A percentile compares a stretch with the other conserved stretches of the same genome.
These are phyloP conservation scores for Cyaniris semiargus DNA, from an alignment of 2,888 invertebrate genomes.

Conservation along the genomic window DNA sequence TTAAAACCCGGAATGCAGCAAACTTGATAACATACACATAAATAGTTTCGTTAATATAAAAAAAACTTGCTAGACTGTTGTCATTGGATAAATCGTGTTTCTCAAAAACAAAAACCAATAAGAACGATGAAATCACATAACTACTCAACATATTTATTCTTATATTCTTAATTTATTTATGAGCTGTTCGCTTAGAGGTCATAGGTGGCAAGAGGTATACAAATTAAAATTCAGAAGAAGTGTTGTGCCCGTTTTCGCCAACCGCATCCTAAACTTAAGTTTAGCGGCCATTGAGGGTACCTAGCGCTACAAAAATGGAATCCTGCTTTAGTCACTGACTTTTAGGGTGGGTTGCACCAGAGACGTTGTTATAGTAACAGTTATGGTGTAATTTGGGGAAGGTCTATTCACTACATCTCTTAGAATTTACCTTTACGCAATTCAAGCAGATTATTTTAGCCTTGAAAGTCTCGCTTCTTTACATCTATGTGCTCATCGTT, in stretches of 20 bases:
- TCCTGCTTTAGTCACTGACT: not conserved
- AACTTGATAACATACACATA: not conserved
- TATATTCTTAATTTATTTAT: not conserved
- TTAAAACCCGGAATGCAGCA: not conserved
- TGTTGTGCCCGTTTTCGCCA: not conserved
- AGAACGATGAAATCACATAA: not conserved
- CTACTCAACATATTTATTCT: not conserved
- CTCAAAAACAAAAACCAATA: not conserved
- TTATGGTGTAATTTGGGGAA: too few relatives aligned
- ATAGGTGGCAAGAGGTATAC: not conserved
- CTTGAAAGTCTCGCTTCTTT: conserved; percentile 18
- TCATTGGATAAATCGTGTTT: not conserved
- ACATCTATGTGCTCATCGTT: conserved; percentile 2
- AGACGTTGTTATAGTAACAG: too few relatives aligned
- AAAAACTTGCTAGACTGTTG: not conserved
- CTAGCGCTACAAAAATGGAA: not conserved
- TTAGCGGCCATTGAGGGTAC: not conserved
- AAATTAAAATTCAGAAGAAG: too few relatives aligned
- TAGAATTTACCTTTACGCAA: not conserved
- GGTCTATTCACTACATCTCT: not conserved
- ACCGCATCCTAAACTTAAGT: not conserved
- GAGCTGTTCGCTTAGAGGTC: not conserved
- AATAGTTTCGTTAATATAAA: not conserved
- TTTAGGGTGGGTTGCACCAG: too few relatives aligned
- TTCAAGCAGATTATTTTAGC: not conserved